phyloP scores from a whole-genome alignment of 2,113 vertebrate genomes.

The Onychostruthus taczanowskii region DNA sequence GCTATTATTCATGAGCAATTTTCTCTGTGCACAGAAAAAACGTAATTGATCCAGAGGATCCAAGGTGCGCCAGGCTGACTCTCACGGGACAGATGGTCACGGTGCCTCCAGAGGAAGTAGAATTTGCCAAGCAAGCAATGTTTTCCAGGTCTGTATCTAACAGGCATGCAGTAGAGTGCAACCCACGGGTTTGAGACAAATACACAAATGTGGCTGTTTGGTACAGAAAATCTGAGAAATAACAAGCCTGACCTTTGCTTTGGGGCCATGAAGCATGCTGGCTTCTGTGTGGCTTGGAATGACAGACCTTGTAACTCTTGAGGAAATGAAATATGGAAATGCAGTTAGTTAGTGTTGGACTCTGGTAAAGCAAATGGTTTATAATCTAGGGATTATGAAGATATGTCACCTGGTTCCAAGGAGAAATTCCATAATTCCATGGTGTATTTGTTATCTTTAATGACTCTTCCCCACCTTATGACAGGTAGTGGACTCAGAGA shows the following conservation, averaged over 20 bases:
- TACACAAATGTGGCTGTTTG: neutral
- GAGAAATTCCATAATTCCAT: neutral
- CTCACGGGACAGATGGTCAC: constrained; percentile 83
- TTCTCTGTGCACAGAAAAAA: constrained; percentile 79
- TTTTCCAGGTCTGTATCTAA: constrained; percentile 77
- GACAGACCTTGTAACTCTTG: neutral
- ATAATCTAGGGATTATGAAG: neutral
- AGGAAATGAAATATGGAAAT: neutral
- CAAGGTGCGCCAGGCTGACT: constrained; percentile 83
- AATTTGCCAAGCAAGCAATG: constrained; percentile 86
- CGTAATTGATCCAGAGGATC: constrained; percentile 83
- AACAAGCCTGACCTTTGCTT: neutral
- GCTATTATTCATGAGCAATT: neutral
- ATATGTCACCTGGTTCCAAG: neutral
- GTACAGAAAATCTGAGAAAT: neutral
- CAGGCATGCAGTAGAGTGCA: neutral
- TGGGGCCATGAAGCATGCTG: neutral
- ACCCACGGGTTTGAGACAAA: neutral
- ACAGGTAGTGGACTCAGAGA: neutral
- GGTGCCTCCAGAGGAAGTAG: constrained; percentile 79
- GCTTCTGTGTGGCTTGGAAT: neutral
- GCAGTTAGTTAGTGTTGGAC: neutral
- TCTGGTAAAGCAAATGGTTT: neutral
- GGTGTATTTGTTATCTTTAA: neutral
- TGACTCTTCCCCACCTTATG: neutral